Evolutionary conservation across 1,140 invertebrate species (phyloP).

Genomic region (Ceratina australensis): DNA sequence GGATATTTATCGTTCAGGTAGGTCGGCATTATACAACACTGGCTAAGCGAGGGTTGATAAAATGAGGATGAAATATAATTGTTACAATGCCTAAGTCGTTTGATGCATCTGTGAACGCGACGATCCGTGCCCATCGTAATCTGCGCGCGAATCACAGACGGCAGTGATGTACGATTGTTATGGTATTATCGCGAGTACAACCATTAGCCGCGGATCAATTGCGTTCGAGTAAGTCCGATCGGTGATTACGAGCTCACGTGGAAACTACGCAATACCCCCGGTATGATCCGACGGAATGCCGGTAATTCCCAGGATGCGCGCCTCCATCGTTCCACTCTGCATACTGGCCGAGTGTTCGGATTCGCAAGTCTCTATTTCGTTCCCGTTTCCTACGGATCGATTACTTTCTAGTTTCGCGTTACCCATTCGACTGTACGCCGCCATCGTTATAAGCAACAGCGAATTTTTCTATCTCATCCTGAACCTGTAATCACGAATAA

Average conservation of each 20-base stretch:
- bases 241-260: conserved; percentile 59
- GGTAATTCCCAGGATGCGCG: conserved; percentile 71
- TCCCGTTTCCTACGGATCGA: conserved; percentile 49
- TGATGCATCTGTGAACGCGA: too few relatives aligned
- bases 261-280: conserved; percentile 72
- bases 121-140: conserved; percentile 18
- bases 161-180: conserved; percentile 57
- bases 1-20: too few relatives aligned
- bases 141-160: conserved; percentile 40
- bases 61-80: too few relatives aligned
- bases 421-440: too few relatives aligned
- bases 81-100: too few relatives aligned
- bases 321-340: conserved; percentile 62
- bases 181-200: conserved; percentile 57
- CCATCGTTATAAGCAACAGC: too few relatives aligned
- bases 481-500: too few relatives aligned
- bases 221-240: conserved; percentile 57
- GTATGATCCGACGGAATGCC: conserved; percentile 75
- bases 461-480: too few relatives aligned
- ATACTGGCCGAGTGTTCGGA: conserved; percentile 58
- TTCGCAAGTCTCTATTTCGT: conserved; percentile 54
- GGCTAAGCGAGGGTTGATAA: too few relatives aligned
- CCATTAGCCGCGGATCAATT: conserved; percentile 61
- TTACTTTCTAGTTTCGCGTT: conserved; percentile 33
- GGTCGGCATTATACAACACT: too few relatives aligned